phyloP scores from a whole-genome alignment of 1,140 invertebrate species.

The Cataglyphis hispanica region DNA sequence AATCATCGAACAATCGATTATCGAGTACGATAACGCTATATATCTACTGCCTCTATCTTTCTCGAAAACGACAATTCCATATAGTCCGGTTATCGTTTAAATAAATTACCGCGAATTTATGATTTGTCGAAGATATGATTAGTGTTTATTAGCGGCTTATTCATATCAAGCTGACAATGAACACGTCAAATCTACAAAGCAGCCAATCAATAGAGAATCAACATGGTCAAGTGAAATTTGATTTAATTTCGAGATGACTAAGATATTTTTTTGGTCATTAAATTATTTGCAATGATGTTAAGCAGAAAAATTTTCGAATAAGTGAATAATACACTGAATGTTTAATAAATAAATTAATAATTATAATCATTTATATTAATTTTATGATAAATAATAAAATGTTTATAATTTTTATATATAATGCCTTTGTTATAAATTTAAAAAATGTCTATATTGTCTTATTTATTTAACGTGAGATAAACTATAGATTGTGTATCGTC shows the following conservation, averaged over 20 bases:
- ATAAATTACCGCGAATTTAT: constrained; percentile 41
- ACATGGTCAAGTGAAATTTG: neutral
- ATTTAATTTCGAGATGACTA: neutral
- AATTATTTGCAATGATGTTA: constrained; percentile 7
- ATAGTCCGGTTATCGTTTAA: constrained; percentile 34
- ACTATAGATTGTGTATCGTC: neutral
- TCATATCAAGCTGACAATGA: neutral
- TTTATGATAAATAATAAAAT: neutral
- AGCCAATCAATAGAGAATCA: constrained; percentile 35
- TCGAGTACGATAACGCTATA: constrained; percentile 32
- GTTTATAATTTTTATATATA: neutral
- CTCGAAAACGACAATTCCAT: constrained; percentile 4
- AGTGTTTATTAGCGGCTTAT: constrained; percentile 31
- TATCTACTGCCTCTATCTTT: neutral
- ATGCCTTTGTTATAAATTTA: neutral
- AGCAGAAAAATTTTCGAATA: neutral
- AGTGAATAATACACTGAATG: neutral
- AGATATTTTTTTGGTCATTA: neutral
- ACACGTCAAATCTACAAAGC: neutral
- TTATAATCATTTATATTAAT: neutral
- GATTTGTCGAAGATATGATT: constrained; percentile 8
- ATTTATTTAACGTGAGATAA: neutral
- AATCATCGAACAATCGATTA: constrained; percentile 63
- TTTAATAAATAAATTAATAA: constrained; percentile 4
- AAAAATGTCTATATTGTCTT: neutral